Conservation (phyloP, 2,113 vertebrate species). For the Sylvia atricapilla region DNA sequence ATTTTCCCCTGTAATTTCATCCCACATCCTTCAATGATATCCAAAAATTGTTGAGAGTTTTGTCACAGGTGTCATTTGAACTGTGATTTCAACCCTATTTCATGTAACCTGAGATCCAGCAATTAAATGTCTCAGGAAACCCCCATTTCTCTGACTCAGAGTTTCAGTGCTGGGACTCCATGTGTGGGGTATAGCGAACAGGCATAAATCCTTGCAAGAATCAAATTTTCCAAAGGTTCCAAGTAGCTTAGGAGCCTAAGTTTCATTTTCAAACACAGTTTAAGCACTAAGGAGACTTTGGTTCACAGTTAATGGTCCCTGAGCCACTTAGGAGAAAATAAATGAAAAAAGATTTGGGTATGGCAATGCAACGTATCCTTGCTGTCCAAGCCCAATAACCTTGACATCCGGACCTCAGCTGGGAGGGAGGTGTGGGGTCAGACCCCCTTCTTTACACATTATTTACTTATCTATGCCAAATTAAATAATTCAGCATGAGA, state of each 20-base stretch:
- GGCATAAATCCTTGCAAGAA: neutral
- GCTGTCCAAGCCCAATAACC: neutral
- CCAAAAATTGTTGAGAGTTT: conserved; percentile 13
- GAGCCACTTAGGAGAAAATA: neutral
- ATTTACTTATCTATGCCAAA: conserved; percentile 3
- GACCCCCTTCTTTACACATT: neutral
- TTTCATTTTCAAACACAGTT: neutral
- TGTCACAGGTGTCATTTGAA: neutral
- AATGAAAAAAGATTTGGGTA: neutral
- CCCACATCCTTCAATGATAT: neutral
- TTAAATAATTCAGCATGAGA: neutral
- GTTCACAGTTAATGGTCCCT: neutral
- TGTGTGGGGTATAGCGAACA: neutral
- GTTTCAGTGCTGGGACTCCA: neutral
- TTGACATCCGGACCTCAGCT: neutral
- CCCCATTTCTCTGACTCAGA: neutral
- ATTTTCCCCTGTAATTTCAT: conserved; percentile 15
- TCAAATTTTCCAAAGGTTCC: neutral
- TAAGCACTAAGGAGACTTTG: neutral
- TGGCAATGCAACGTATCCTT: neutral
- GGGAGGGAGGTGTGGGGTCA: neutral
- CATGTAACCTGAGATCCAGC: neutral
- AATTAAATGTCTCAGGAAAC: neutral
- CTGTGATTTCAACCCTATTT: neutral
- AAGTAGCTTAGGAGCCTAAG: neutral